Percentiles rank a stretch among this genome's conserved stretches.
Conservation (phyloP, 2,888 invertebrate species). For the Notodonta ziczac region DNA sequence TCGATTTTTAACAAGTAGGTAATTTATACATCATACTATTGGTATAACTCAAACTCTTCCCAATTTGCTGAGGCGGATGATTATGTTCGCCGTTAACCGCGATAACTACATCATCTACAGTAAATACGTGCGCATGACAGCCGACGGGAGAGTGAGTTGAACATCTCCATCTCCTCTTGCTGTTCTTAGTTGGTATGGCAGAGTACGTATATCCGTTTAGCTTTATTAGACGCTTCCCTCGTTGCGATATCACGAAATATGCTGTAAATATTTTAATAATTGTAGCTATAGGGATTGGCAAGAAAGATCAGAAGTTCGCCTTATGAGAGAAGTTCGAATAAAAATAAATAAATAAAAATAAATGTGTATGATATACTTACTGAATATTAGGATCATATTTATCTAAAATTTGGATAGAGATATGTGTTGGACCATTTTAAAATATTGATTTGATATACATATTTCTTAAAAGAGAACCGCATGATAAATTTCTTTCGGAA, state of each 20-base stretch:
- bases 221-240: conserved; percentile 35
- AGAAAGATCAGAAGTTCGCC: neutral
- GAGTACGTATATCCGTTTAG: conserved; percentile 28
- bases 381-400: too few species aligned
- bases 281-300: neutral
- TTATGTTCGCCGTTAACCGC: conserved; percentile 16
- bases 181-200: conserved; percentile 8
- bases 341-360: too few species aligned
- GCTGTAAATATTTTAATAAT: conserved; percentile 9
- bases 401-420: too few species aligned
- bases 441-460: too few species aligned
- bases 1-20: neutral
- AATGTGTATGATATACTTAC: too few species aligned
- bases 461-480: too few species aligned
- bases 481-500: too few species aligned
- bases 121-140: conserved; percentile 46
- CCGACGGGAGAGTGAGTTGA: conserved; percentile 42
- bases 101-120: conserved; percentile 27
- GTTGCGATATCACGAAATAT: conserved; percentile 22
- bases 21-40: neutral
- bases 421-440: too few species aligned
- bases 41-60: neutral
- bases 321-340: too few species aligned
- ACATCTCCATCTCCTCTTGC: conserved; percentile 40
- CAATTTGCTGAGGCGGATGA: conserved; percentile 12